Evolutionary conservation across 2,797 vertebrate genomes (phyloP).

Genomic region (Galagoides demidoff): DNA sequence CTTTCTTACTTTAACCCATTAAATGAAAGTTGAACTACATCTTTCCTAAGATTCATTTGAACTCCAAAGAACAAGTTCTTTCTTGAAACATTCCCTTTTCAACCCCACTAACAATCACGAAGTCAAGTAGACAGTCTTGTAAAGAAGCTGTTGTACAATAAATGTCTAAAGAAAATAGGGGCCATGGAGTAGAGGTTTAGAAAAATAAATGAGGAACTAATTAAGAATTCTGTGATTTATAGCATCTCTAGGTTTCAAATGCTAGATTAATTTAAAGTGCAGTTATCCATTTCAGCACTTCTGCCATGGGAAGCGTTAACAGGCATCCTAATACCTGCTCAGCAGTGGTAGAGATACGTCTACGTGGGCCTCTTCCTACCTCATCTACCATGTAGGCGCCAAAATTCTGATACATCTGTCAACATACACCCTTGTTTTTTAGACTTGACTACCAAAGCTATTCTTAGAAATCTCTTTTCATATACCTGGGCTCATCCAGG

Average conservation of each 20-base stretch:
- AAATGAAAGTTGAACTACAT: background rate
- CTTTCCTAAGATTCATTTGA: background rate
- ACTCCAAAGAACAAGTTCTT: background rate
- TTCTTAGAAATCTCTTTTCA: conserved; percentile 85
- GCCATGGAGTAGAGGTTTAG: conserved; percentile 43
- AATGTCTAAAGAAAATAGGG: conserved; percentile 55
- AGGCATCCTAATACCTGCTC: conserved; percentile 72
- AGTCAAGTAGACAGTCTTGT: conserved; percentile 53
- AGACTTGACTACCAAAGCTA: background rate
- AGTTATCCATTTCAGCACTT: conserved; percentile 63
- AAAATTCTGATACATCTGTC: conserved; percentile 62
- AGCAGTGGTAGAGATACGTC: conserved; percentile 68
- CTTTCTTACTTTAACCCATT: background rate
- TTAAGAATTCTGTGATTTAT: conserved; percentile 78
- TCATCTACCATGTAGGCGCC: background rate
- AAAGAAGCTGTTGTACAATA: conserved; percentile 43
- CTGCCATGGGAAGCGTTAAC: conserved; percentile 62
- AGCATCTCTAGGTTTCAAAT: conserved; percentile 81
- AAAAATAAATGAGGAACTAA: conserved; percentile 76
- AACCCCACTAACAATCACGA: conserved; percentile 58
- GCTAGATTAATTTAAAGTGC: conserved; percentile 81
- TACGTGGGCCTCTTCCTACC: background rate
- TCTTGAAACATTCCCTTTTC: conserved; percentile 59
- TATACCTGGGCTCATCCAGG: background rate
- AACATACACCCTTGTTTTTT: conserved; percentile 60